A percentile compares a stretch with the other conserved stretches of the same genome.
Conservation (phyloP, 2,113 vertebrate genomes). For the Pedionomus torquatus region DNA sequence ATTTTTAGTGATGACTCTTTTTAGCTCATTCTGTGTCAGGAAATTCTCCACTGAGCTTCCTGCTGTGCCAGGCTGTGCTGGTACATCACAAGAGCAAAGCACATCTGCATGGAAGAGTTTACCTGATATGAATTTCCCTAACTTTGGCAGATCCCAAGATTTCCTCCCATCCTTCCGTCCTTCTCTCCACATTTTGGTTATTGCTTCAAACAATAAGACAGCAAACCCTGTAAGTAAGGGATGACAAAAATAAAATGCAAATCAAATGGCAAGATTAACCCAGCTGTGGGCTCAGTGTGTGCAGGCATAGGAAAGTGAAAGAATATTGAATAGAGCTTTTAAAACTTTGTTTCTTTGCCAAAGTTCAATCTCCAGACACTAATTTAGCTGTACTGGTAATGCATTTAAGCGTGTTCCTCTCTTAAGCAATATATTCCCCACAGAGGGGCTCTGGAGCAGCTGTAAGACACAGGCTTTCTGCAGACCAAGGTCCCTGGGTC, state of each 20-base stretch:
- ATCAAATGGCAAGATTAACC: neutral
- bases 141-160: neutral
- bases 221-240: neutral
- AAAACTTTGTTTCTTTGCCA: constrained; percentile 7
- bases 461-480: neutral
- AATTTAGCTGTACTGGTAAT: neutral
- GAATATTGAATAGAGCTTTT: neutral
- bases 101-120: accelerated
- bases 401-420: neutral
- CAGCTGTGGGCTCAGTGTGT: neutral
- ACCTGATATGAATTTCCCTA: neutral
- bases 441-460: neutral
- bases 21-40: neutral
- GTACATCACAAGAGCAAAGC: neutral
- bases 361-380: neutral
- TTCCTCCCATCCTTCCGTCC: neutral
- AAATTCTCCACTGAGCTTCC: neutral
- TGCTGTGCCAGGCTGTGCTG: accelerated
- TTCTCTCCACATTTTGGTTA: neutral
- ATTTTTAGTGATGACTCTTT: neutral
- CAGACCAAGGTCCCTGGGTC: neutral
- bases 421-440: neutral
- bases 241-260: neutral
- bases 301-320: neutral
- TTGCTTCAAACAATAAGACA: neutral